Base-by-base conservation (phyloP, 2,113 vertebrate species). In the Syngnathus floridae region DNA sequence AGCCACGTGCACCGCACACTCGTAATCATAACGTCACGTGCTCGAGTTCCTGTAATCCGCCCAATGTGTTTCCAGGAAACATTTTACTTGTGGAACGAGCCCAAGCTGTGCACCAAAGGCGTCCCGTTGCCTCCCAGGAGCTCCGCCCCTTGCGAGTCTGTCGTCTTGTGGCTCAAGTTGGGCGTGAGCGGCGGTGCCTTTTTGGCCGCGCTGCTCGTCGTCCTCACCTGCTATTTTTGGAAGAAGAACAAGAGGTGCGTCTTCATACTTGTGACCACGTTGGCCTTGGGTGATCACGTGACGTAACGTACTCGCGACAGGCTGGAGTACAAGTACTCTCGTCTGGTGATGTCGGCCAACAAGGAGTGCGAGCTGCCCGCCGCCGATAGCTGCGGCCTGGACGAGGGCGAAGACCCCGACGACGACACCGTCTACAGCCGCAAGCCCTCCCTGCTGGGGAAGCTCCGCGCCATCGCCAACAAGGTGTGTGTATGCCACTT, bases 191-290 rank as follows among this genome's bases (percentile, higher is more conserved):
- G 92, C 22, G 95, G 95, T 26, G 93, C 91, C 61, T 95, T 97
- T 74, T 86, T 85, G 62, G 97, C 94, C 0, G 91, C 93, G 79
- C 85, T 99, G 49, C 93, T 99, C 65, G 79, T 98, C 78, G 92
- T 94, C 45, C 90, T 99, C 81, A 98, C 95, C 64, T 99, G 93
- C 80, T 97, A 98, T 85, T 97, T 99, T 90, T 98, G 97, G 97
- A 99, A 98, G 83, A 99, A 98, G 80, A 99, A 98, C 84, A 93
- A 95, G 77, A 98, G 95, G 97, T 98, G 80, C 90, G 41, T 43
- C 40, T 22, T 7, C 14, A 2, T 26, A 22, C 16, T 40, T 60
- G n/a, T 6, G 36, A 38, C 31, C 36, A 17, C 38, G 21, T 41
- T 3, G 16, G 43, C 13, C 57, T 13, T 11, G 16, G 9, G 4